Percentiles rank a stretch among this genome's conserved stretches.
These are phyloP conservation scores for Globodera ellingtonae DNA, from an alignment of 1,140 invertebrate species.

Conservation along the genomic window DNA sequence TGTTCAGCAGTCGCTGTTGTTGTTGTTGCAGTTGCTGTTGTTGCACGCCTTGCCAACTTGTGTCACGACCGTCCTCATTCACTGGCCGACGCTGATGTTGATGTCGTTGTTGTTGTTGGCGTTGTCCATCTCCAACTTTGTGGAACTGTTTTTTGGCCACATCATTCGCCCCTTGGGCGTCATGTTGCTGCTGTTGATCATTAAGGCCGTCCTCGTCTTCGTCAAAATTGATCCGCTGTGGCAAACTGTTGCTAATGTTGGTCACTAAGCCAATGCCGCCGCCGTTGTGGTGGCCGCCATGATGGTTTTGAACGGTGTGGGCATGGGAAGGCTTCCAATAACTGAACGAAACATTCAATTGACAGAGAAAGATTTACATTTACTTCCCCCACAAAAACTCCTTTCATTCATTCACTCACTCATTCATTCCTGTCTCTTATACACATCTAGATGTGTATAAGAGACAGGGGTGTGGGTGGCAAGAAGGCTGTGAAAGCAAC, in stretches of 20 bases:
- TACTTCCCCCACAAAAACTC: too few species aligned
- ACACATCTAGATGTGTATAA: too few species aligned
- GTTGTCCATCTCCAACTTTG: neutral
- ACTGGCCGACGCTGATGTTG: neutral
- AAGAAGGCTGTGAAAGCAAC: slow-evolving; percentile 1
- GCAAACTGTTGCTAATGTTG: neutral
- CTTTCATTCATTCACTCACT: too few species aligned
- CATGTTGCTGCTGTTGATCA: neutral
- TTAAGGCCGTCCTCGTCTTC: neutral
- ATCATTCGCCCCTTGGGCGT: neutral
- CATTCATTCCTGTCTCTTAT: too few species aligned
- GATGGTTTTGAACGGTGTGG: neutral
- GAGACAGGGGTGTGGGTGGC: too few species aligned
- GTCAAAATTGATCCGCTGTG: neutral
- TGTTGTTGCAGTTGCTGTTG: neutral
- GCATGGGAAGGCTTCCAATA: slow-evolving; percentile 18
- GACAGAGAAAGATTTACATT: too few species aligned
- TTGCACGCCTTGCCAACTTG: neutral
- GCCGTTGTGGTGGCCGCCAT: slow-evolving; percentile 2
- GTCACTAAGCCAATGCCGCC: neutral
- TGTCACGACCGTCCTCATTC: neutral
- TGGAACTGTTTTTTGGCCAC: neutral
- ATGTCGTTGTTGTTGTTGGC: neutral
- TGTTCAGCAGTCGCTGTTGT: neutral
- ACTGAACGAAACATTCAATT: slow-evolving; percentile 9